phyloP scores from a whole-genome alignment of 2,797 vertebrate species.

The Sternarchorhynchus goeldii region DNA sequence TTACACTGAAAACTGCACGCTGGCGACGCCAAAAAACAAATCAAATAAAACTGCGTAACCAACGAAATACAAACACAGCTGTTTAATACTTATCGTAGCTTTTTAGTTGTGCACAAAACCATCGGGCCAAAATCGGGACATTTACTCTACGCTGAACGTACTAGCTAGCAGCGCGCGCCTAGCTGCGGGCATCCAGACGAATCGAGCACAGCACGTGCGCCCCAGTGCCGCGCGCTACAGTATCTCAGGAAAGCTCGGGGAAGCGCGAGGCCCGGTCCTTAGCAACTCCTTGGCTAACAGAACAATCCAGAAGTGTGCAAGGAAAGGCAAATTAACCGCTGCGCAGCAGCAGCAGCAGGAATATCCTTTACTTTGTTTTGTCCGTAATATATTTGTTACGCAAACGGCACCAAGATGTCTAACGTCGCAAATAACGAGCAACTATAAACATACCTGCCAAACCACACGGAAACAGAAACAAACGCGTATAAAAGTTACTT shows the following conservation, averaged over 20 bases:
- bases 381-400: neutral
- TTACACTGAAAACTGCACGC: too few relatives aligned
- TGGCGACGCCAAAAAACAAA: too few relatives aligned
- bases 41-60: neutral
- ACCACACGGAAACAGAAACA: neutral
- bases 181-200: neutral
- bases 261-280: slow-evolving; percentile 36
- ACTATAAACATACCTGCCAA: slow-evolving; percentile 15
- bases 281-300: slow-evolving; percentile 5
- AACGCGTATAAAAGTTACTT: slow-evolving; percentile 14
- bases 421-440: neutral
- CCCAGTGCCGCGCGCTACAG: neutral
- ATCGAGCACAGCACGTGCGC: too few relatives aligned
- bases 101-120: too few relatives aligned
- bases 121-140: neutral
- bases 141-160: neutral
- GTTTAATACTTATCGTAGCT: too few relatives aligned
- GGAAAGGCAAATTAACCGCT: neutral
- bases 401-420: neutral
- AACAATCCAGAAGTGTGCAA: neutral
- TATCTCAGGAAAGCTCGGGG: slow-evolving; percentile 34
- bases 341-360: too few relatives aligned
- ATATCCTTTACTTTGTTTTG: neutral
- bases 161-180: neutral
- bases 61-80: too few relatives aligned